A percentile compares a stretch with the other conserved stretches of the same genome.
phyloP scores from a whole-genome alignment of 1,140 invertebrate species.

The Sycophaga agraensis region DNA sequence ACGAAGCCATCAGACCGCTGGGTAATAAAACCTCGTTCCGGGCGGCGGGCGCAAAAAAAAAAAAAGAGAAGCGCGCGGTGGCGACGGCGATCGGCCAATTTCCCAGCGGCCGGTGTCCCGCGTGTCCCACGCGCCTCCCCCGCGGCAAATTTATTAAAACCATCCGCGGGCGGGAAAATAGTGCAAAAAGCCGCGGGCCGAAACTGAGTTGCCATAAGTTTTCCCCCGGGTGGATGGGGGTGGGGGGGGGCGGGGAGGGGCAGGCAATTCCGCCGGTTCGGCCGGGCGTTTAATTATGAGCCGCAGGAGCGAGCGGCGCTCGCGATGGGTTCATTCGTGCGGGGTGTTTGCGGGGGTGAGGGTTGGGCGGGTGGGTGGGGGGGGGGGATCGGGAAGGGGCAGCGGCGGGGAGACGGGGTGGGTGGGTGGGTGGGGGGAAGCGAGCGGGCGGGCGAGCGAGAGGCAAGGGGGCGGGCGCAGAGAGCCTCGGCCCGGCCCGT shows the following conservation, averaged over 20 bases:
- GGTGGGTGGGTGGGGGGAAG: too few relatives aligned
- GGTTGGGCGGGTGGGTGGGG: conserved; percentile 31
- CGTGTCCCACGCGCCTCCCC: too few relatives aligned
- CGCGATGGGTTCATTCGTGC: conserved; percentile 8
- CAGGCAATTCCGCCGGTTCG: conserved; percentile 14
- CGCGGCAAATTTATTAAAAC: conserved; percentile 9
- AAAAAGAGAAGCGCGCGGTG: too few relatives aligned
- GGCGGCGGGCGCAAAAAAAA: too few relatives aligned
- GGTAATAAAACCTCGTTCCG: too few relatives aligned
- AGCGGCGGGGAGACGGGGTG: conserved; percentile 20
- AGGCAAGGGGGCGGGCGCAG: conserved; percentile 27
- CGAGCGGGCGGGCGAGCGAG: too few relatives aligned
- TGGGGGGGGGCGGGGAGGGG: too few relatives aligned
- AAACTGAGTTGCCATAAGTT: conserved; percentile 5
- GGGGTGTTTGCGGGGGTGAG: conserved; percentile 1
- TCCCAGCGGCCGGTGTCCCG: too few relatives aligned
- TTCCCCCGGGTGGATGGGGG: neutral
- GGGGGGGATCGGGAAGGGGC: conserved; percentile 24
- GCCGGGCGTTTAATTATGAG: conserved; percentile 21
- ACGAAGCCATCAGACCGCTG: too few relatives aligned
- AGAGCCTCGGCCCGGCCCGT: conserved; percentile 45
- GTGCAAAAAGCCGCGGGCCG: neutral
- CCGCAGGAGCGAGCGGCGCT: neutral
- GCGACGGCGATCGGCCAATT: too few relatives aligned
- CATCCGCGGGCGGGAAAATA: neutral